Conservation (phyloP, 2,888 invertebrate genomes). For the Pemphredon lugubris region DNA sequence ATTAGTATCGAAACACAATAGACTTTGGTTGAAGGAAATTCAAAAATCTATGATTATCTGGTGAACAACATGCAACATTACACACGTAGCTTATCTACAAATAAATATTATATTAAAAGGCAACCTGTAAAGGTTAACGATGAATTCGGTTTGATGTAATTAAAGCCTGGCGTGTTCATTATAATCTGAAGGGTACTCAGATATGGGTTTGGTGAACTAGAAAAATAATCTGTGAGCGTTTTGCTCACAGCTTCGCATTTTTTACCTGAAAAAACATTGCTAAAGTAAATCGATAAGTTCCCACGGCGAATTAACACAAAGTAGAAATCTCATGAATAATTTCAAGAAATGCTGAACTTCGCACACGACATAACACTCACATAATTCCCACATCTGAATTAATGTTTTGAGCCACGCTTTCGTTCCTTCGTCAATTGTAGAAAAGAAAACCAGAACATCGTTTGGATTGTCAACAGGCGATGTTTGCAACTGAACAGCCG, state of each 20-base stretch:
- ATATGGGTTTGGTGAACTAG: slow-evolving; percentile 84
- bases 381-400: slow-evolving; percentile 74
- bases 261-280: slow-evolving; percentile 82
- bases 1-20: not conserved
- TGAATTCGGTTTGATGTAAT: slow-evolving; percentile 85
- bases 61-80: not conserved
- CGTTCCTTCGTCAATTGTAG: slow-evolving; percentile 71
- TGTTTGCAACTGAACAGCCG: not conserved
- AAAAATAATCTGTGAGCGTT: slow-evolving; percentile 82
- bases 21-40: too few species aligned
- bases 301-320: too few species aligned
- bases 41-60: not conserved
- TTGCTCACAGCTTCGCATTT: slow-evolving; percentile 82
- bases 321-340: too few species aligned
- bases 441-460: slow-evolving; percentile 53
- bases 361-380: slow-evolving; percentile 62
- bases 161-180: slow-evolving; percentile 85
- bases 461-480: not conserved
- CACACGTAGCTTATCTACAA: not conserved
- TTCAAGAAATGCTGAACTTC: not conserved
- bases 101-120: slow-evolving; percentile 4
- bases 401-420: slow-evolving; percentile 72
- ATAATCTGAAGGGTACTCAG: slow-evolving; percentile 84
- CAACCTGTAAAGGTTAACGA: slow-evolving; percentile 83
- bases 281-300: too few species aligned